A percentile compares a stretch with the other conserved stretches of the same genome.
These are phyloP conservation scores for Mesochorus sp. DNA, from an alignment of 2,888 invertebrate species.

Conservation along the genomic window DNA sequence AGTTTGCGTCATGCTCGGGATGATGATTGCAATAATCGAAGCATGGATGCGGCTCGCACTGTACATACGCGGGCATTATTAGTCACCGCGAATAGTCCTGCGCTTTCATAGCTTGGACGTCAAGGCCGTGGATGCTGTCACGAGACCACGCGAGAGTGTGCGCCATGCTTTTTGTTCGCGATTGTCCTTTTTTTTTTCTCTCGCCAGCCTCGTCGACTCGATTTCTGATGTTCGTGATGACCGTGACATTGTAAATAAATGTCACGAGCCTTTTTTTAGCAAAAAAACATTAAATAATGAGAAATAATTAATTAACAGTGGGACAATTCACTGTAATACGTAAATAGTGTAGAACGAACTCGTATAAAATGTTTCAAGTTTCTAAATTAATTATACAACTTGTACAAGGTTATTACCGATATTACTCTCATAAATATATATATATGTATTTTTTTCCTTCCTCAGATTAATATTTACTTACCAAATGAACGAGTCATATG, in stretches of 20 bases:
- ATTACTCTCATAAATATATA: no score
- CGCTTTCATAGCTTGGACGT: constrained; percentile 7
- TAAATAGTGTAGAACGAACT: constrained; percentile 25
- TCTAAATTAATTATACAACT: neutral
- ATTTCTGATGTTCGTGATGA: no score
- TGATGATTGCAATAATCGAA: constrained; percentile 53
- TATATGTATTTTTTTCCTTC: constrained; percentile 26
- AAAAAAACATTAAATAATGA: neutral
- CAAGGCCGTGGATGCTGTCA: constrained; percentile 49
- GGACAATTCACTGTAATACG: neutral
- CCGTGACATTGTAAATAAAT: neutral
- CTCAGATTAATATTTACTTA: constrained; percentile 46
- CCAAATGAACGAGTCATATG: constrained; percentile 61
- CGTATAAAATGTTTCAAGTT: constrained; percentile 17
- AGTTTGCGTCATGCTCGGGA: constrained; percentile 55
- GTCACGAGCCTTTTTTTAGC: neutral
- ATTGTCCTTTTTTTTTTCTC: no score
- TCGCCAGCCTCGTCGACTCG: no score
- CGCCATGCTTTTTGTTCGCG: neutral
- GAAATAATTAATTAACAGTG: neutral
- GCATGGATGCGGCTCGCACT: constrained; percentile 40
- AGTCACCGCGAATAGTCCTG: constrained; percentile 45
- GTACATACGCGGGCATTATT: constrained; percentile 38
- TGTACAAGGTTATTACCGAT: neutral
- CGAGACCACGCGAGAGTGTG: constrained; percentile 20